These are phyloP conservation scores for Pachyrhynchus sulphureomaculatus DNA, from an alignment of 1,140 invertebrate species.

Conservation along the genomic window DNA sequence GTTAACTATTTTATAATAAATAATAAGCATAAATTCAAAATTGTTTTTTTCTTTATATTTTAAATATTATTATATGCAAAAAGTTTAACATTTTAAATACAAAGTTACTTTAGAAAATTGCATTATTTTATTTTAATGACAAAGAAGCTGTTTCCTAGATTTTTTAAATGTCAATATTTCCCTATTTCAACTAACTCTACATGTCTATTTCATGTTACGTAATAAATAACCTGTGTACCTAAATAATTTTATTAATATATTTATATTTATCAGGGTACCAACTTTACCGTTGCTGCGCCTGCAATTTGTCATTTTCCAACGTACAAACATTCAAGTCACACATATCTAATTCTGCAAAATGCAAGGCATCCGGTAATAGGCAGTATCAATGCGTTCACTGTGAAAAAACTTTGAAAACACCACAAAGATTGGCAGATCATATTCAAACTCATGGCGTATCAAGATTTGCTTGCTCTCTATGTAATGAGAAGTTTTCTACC, in stretches of 20 bases:
- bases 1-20: no score
- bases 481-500: constrained; percentile 42
- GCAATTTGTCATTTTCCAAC: constrained; percentile 50
- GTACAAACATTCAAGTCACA: constrained; percentile 53
- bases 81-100: no score
- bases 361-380: constrained; percentile 32
- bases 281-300: constrained; percentile 46
- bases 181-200: no score
- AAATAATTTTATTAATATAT: constrained; percentile 9
- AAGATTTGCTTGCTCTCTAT: constrained; percentile 56
- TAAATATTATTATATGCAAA: no score
- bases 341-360: constrained; percentile 48
- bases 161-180: no score
- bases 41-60: no score
- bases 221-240: no score
- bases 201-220: no score
- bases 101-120: no score
- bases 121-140: no score
- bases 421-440: constrained; percentile 43
- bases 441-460: constrained; percentile 52
- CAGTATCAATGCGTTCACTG: constrained; percentile 56
- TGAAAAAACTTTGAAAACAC: constrained; percentile 53
- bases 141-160: no score
- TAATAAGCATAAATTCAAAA: no score
- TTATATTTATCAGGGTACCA: constrained; percentile 40